These are phyloP conservation scores for Telmatochromis bifrenatus DNA, from an alignment of 2,113 vertebrate genomes.

Conservation along the genomic window DNA sequence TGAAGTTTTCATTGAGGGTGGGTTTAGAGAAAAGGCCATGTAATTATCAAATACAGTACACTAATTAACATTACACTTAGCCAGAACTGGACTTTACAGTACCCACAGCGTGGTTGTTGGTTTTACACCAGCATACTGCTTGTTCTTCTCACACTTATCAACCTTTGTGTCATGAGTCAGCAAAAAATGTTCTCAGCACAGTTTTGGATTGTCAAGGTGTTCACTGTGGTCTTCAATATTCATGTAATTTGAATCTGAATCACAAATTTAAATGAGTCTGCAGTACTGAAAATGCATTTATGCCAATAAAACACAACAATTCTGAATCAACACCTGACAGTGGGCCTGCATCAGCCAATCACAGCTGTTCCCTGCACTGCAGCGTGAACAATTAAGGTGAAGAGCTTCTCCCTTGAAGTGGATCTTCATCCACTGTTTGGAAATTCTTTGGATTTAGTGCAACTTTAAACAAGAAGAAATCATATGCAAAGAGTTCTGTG, in stretches of 20 bases:
- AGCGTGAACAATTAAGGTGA: not conserved
- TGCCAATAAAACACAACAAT: not conserved
- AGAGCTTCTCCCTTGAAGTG: not conserved
- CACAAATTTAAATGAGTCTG: not conserved
- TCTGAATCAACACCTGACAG: not conserved
- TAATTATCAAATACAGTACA: not conserved
- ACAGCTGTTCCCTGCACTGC: not conserved
- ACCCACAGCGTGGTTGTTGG: rapidly evolving
- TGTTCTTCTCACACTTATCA: not conserved
- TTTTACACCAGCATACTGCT: not conserved
- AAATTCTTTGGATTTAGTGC: not conserved
- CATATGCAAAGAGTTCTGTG: not conserved
- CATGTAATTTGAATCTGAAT: not conserved
- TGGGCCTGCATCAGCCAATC: not conserved
- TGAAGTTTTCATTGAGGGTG: not conserved
- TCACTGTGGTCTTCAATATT: not conserved
- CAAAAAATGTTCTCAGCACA: not conserved
- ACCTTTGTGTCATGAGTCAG: not conserved
- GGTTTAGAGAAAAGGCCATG: not conserved
- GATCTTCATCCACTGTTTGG: not conserved
- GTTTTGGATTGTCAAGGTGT: not conserved
- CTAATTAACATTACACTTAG: not conserved
- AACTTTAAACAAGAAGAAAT: not conserved
- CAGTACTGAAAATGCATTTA: not conserved
- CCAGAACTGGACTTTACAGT: not conserved